These are phyloP conservation scores for Sciurus vulgaris DNA, from an alignment of 2,797 vertebrate species.

Conservation along the genomic window DNA sequence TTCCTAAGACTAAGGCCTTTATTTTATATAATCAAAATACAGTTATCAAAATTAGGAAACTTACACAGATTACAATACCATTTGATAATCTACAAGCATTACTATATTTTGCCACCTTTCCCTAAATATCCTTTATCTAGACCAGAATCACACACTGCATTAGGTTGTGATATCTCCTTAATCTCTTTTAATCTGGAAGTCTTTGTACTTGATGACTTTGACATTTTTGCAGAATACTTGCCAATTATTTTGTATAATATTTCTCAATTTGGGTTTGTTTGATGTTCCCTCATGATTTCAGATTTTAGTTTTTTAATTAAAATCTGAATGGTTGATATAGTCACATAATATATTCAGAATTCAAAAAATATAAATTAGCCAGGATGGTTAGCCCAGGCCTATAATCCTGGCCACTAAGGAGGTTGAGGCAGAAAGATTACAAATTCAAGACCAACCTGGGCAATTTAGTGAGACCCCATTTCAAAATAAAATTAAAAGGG, in stretches of 20 bases:
- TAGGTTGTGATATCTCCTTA: not conserved
- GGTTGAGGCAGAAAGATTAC: no score
- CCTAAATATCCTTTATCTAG: not conserved
- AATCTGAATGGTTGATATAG: not conserved
- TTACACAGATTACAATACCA: not conserved
- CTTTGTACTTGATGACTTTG: not conserved
- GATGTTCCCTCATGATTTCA: not conserved
- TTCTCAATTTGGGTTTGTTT: not conserved
- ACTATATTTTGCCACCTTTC: not conserved
- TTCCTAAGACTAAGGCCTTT: not conserved
- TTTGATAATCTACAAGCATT: not conserved
- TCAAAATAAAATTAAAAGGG: no score
- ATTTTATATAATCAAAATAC: not conserved
- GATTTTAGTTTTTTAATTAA: not conserved
- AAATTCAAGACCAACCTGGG: no score
- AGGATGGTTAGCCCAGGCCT: no score
- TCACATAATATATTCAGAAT: not conserved
- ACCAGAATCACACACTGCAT: not conserved
- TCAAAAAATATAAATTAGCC: not conserved
- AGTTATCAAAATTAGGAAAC: not conserved
- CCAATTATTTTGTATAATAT: not conserved
- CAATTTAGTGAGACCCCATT: no score
- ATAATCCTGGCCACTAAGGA: no score
- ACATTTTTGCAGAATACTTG: not conserved
- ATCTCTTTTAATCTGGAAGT: not conserved